Evolutionary conservation across 2,888 invertebrate genomes (phyloP), one percentile per base, ranked within the genome.

Genomic region (Arctia plantaginis): DNA sequence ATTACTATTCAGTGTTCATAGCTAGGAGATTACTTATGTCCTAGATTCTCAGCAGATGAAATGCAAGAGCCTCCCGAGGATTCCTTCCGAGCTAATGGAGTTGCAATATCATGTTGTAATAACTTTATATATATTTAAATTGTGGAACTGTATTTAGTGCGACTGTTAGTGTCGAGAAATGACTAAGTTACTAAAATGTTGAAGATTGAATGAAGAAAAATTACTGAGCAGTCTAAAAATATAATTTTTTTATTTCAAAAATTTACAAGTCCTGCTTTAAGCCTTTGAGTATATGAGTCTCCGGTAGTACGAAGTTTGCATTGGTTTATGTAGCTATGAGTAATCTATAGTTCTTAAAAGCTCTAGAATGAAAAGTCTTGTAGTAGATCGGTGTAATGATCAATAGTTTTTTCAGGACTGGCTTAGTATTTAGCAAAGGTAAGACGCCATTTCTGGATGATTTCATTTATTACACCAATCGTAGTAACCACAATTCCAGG

Each of bases 1-100:
- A 75, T 80, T 70, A 73, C 78, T 78, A 76, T 80, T 83, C 78
- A 75, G 71, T 13, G 3, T 59, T n/a, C 51, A 65, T 69, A 74
- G 62, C 41, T 59, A 15, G 47, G 69, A 13, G 55, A 79, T 76
- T 81, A 82, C 83, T 74, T 81, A 83, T 79, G 23, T 33, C 18
- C 23, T 35, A 13, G 20, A 13, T 33, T 7, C 68, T 66, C 71
- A 41, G 35, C n/a, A 47, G 59, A 71, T 47, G 79, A 62, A 80
- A 83, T 73, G 65, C 73, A 79, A 82, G 65, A 69, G 73, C 27
- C 77, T 27, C 79, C 30, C n/a, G 79, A 59, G 79, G 62, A 44
- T 41, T 69, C n/a, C 73, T 66, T 47, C 41, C 33, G 51, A 65
- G 66, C 73, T 81, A 74, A 82, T 81, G 75, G 72, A 67, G 72